Evolutionary conservation across 2,797 vertebrate genomes (phyloP), one percentile per base, ranked within the genome.

Genomic region (Octomys mimax): DNA sequence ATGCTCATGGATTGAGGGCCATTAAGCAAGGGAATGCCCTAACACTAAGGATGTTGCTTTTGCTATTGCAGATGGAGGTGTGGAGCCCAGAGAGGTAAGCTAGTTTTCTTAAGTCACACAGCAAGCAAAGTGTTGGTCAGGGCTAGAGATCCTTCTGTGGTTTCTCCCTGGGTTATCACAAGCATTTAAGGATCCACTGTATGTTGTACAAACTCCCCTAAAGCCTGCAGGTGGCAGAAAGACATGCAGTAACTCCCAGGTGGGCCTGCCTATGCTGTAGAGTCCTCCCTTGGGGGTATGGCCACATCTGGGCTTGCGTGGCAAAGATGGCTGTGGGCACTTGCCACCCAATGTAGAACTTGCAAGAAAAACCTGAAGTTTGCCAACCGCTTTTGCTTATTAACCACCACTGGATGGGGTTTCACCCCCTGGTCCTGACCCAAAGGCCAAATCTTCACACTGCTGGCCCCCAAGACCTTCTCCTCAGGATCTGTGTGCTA

Each of bases 41-140:
- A 59, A 39, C 14, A 21, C 6, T 84, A 61, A 21, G 26, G 2
- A 6, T n/a, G 14, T 42, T 31, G 31, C 31, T 59, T 77, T 39
- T 62, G 18, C 28, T 70, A 28, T 57, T 46, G 36, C 1, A 1
- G 54, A 39, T 79, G 33, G 62, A 54, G 28, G 80, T 31, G 12
- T 16, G 24, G 13, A 57, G 49, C 24, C 59, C 86, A 95, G 96
- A 97, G 66, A 96, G 18, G 77, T 54, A 46, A 14, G 59, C 70
- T 31, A 24, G 31, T 46, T 90, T 84, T 71, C 26, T 19, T 24
- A 87, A 59, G 86, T 68, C 66, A 84, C 95, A 87, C 87, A 94
- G 93, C 26, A 64, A 52, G 36, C 4, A 59, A 24, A 84, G 57
- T 6, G 52, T 77, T 52, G 79, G 4, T n/a, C 26, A 0, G 11